A percentile compares a stretch with the other conserved stretches of the same genome.
Conservation (phyloP, 2,797 vertebrate species). For the Scarus forsteni region DNA sequence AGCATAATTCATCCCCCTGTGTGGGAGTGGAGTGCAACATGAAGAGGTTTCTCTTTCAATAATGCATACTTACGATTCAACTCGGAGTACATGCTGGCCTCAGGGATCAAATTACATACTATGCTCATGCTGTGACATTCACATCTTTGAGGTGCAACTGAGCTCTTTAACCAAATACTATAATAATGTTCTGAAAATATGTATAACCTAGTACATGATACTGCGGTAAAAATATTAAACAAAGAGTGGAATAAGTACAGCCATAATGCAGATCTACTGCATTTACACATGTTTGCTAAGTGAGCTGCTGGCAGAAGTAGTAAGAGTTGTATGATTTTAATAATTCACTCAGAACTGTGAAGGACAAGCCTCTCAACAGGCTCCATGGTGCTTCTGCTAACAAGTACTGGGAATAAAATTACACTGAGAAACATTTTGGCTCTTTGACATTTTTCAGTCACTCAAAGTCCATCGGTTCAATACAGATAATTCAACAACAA, state of each 20-base stretch:
- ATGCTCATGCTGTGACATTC: constrained; percentile 11
- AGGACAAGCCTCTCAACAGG: not conserved
- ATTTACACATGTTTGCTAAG: not conserved
- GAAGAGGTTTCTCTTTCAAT: constrained; percentile 30
- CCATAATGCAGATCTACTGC: not conserved
- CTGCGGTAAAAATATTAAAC: no score
- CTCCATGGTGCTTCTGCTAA: not conserved
- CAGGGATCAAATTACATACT: constrained; percentile 38
- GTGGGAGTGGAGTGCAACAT: constrained; percentile 7
- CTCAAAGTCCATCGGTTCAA: no score
- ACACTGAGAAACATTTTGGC: not conserved
- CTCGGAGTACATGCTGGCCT: constrained; percentile 4
- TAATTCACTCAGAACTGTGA: constrained; percentile 2
- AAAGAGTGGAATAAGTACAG: no score
- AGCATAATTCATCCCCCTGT: constrained; percentile 14
- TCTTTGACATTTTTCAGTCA: not conserved
- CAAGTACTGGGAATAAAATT: not conserved
- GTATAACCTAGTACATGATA: no score
- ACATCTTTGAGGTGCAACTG: constrained; percentile 17
- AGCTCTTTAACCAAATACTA: constrained; percentile 3
- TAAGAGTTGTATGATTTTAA: constrained; percentile 10
- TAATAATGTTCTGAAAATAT: not conserved
- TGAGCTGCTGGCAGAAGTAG: not conserved
- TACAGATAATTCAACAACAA: no score
- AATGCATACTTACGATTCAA: constrained; percentile 35